Base-by-base conservation (phyloP, 2,113 vertebrate genomes). In the Peucedramus taeniatus region DNA sequence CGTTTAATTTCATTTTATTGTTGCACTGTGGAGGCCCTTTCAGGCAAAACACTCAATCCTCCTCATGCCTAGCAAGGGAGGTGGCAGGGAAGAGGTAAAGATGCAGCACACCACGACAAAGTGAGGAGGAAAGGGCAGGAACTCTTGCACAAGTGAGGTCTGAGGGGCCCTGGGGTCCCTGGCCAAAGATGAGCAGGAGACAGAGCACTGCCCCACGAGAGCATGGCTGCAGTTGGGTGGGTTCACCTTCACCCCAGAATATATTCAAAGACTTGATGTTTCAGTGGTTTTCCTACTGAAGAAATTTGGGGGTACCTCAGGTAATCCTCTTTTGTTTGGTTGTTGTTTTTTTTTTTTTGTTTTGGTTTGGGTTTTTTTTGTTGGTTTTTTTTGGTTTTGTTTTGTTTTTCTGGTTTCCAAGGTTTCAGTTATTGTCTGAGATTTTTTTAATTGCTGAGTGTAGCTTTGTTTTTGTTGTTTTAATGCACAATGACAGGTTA, bases 1-100 rank as follows among this genome's bases (percentile, higher is more conserved):
- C 0, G 0, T 14, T n/a, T 6, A 0, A 1, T 17, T 81, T 33
- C 2, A 6, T n/a, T 78, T 61, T 21, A 3, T 33, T 22, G 13
- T 14, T 16, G 1, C 1, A 0, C 11, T 11, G 15, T n/a, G 37
- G 53, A 44, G 47, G 16, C 39, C 14, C 65, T 54, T 33, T 37
- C 20, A 28, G 30, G 17, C 9, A 4, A 14, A 65, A 77, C 31
- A 6, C 30, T 22, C 35, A 19, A 4, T 1, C 1, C 11, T 13
- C 5, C 42, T 17, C 15, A 0, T 30, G 37, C 22, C n/a, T 9
- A 7, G 23, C 5, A 2, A 4, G 69, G 40, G 14, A 27, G 39
- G 27, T 31, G 66, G 3, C 30, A 7, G 2, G 21, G 49, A 10
- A 11, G 26, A 30, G 20, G 14, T 3, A 1, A 28, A 5, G 45